Base-by-base conservation (phyloP, 2,888 invertebrate genomes). In the Kuschelorhynchus macadamiae region DNA sequence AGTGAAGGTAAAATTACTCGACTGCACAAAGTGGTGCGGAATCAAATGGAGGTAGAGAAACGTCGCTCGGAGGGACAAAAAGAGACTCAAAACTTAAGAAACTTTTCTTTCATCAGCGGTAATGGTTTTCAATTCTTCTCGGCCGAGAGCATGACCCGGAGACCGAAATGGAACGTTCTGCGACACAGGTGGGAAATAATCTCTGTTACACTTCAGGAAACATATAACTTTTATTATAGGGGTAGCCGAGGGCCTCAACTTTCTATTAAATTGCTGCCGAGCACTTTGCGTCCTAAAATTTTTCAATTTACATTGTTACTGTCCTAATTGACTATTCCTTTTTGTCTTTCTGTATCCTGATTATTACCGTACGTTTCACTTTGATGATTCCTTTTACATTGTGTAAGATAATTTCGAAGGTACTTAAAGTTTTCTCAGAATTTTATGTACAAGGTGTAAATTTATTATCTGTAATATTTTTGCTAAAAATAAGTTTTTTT, bases 61-160 rank as follows among this genome's bases (percentile, higher is more conserved):
- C 74, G 42, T 77, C 74, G 80, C 80, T 79, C 32, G 36, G 11
- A 36, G 75, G 81, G 80, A 81, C 81, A 81, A 65, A 61, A 82
- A 81, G 81, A 79, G 78, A 79, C 81, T 80, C 73, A 76, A 78
- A 81, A 82, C 81, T 81, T 80, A 77, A 79, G 76, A 82, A 83
- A 83, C 82, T 83, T 84, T 83, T 83, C 83, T 83, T 83, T 83
- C 83, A 83, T 83, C 83, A 82, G 78, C 78, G 76, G 82, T 84
- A 84, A 83, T 83, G 81, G 81, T 82, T 83, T 82, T 82, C 82
- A 81, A 82, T 83, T 83, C 82, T 81, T 81, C 74, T 69, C 67
- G 73, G 75, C 75, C 75, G 71, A 72, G 68, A 76, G 77, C 76
- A 76, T 76, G 76, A 77, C 76, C 75, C 74, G 68, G 62, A 74